These are phyloP conservation scores for Myotis lucifugus DNA, from an alignment of 2,113 vertebrate genomes.

Conservation along the genomic window DNA sequence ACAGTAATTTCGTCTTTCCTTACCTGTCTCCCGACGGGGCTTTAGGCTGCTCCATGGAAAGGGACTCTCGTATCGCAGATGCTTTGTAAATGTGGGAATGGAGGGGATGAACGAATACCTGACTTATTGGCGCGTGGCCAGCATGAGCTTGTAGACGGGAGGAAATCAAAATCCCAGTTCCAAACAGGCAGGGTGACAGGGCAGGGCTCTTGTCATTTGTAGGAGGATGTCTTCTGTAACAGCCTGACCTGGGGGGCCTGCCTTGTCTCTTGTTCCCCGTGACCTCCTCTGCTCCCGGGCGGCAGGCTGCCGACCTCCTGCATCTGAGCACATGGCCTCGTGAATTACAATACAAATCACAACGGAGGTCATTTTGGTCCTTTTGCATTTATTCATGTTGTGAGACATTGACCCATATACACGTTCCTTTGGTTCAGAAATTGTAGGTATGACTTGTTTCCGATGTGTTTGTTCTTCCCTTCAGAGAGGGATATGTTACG, in stretches of 20 bases:
- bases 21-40: background rate
- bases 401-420: background rate
- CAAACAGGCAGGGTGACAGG: background rate
- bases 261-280: background rate
- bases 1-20: background rate
- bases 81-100: background rate
- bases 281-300: background rate
- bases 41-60: background rate
- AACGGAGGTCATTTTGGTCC: background rate
- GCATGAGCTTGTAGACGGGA: background rate
- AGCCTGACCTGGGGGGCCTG: background rate
- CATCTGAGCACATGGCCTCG: background rate
- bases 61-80: background rate
- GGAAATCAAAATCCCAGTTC: background rate
- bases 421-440: background rate
- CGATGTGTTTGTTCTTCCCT: background rate
- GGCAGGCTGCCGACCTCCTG: background rate
- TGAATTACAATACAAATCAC: background rate
- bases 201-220: background rate
- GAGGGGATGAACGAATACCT: background rate
- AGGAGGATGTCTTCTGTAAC: background rate
- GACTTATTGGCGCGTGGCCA: background rate
- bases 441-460: background rate
- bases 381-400: conserved; percentile 53
- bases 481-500: background rate